Evolutionary conservation across 2,113 vertebrate genomes (phyloP), one percentile per base, ranked within the genome.

Genomic region (Coturnix japonica): DNA sequence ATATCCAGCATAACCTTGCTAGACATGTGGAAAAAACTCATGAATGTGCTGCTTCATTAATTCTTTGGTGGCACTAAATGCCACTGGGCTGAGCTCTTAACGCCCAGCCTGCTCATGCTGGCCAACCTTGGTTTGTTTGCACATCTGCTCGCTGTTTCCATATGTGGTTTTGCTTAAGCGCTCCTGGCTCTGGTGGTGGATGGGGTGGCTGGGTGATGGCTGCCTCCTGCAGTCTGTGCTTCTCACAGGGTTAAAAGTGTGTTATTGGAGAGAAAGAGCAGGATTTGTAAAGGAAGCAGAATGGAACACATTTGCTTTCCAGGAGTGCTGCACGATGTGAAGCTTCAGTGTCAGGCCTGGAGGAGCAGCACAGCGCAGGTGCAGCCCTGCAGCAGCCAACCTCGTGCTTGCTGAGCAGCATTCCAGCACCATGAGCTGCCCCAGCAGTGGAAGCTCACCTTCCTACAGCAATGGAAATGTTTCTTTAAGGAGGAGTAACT

Each of bases 381-480:
- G 30, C 35, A 59, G 33, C 16, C 31, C 41, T n/a, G 51, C 51
- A 53, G 26, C 79, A 66, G 41, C 7, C 76, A 81, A 18, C 84
- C 56, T 37, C 26, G 39, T 46, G 39, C 93, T 63, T 59, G 95
- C 87, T 71, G 70, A 75, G 25, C 94, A 4, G 4, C 95, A 96
- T 96, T 96, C 91, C 92, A 91, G 70, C 47, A 60, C 43, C 8
- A 25, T 89, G 46, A 94, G 74, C 79, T n/a, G 3, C 71, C 61
- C 69, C 51, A 49, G 71, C 51, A 89, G 39, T 67, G 61, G 73
- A 63, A 35, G 70, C 60, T 89, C 80, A 7, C 79, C 80, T 95
- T 94, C 80, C 83, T 76, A 28, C 70, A 69, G 93, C 82, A 64
- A 81, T 80, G 91, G 57, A 92, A 92, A 79, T 91, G 51, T 87